Percentiles rank a stretch among this genome's conserved stretches.
phyloP scores from a whole-genome alignment of 2,888 invertebrate species.

The Megastigmus dorsalis region DNA sequence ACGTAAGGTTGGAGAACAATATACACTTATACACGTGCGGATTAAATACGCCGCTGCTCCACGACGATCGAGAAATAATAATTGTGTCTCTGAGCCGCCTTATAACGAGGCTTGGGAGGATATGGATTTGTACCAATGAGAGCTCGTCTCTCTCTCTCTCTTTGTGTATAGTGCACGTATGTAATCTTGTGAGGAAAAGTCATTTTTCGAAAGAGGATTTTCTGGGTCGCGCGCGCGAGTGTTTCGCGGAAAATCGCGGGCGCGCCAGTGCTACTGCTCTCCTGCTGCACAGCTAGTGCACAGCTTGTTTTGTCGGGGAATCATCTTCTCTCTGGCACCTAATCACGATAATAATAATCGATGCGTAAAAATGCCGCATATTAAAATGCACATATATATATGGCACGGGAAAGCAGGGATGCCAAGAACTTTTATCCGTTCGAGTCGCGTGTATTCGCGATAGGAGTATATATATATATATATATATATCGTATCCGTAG shows the following conservation, averaged over 20 bases:
- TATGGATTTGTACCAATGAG: not conserved
- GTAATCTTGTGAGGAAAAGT: not conserved
- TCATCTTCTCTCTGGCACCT: constrained; percentile 3
- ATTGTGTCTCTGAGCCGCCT: too few species aligned
- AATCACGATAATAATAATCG: constrained; percentile 19
- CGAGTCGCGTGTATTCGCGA: not conserved
- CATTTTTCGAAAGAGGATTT: not conserved
- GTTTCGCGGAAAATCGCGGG: constrained; percentile 9
- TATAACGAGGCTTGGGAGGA: too few species aligned
- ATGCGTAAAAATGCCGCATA: too few species aligned
- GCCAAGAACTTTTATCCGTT: constrained; percentile 2
- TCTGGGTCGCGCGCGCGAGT: constrained; percentile 11
- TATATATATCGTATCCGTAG: not conserved
- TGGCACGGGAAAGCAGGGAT: too few species aligned
- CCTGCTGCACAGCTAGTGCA: too few species aligned
- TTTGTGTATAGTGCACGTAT: not conserved
- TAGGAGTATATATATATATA: not conserved
- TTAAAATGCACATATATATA: not conserved
- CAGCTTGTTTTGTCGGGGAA: not conserved
- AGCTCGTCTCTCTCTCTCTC: too few species aligned
- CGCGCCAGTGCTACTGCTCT: not conserved
- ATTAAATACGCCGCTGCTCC: too few species aligned
- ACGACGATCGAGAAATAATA: constrained; percentile 13
- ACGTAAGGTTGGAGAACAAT: too few species aligned
- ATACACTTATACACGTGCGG: too few species aligned